Conservation (phyloP, 2,888 invertebrate species). For the Fissipunctia ypsillon region DNA sequence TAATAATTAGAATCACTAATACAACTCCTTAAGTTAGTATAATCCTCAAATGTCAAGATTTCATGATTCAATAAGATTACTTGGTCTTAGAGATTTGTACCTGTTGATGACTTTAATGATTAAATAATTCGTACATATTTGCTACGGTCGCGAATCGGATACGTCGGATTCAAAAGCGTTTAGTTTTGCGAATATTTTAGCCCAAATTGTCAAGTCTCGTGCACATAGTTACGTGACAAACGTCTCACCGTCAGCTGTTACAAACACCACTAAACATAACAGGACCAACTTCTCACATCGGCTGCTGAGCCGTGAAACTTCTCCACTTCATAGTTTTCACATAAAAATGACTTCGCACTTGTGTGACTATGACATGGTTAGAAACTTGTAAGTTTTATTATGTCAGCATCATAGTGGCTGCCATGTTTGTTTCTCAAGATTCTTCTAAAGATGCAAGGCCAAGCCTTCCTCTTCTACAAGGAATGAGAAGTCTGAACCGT, state of each 20-base stretch:
- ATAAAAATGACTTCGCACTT: constrained; percentile 57
- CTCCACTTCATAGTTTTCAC: constrained; percentile 63
- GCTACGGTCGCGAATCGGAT: too few species aligned
- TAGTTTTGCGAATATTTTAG: not conserved
- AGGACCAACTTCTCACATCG: constrained; percentile 48
- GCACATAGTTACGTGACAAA: constrained; percentile 11
- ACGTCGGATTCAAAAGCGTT: not conserved
- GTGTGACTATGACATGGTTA: constrained; percentile 6
- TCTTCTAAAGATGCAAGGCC: not conserved
- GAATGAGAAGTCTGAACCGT: too few species aligned
- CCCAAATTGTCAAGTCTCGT: not conserved
- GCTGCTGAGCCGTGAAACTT: constrained; percentile 53
- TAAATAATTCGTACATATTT: too few species aligned
- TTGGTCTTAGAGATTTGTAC: too few species aligned
- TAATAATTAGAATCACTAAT: too few species aligned
- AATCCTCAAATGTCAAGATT: too few species aligned
- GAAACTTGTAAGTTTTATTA: constrained; percentile 52
- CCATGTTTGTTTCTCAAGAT: not conserved
- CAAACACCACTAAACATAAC: constrained; percentile 39
- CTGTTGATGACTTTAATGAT: too few species aligned
- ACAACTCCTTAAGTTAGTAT: too few species aligned
- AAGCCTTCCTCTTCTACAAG: too few species aligned
- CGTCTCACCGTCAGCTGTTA: constrained; percentile 31
- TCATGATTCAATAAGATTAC: too few species aligned
- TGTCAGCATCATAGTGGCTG: constrained; percentile 7